A percentile compares a stretch with the other conserved stretches of the same genome.
These are phyloP conservation scores for Dichetophora obliterata DNA, from an alignment of 2,888 invertebrate species.

Conservation along the genomic window DNA sequence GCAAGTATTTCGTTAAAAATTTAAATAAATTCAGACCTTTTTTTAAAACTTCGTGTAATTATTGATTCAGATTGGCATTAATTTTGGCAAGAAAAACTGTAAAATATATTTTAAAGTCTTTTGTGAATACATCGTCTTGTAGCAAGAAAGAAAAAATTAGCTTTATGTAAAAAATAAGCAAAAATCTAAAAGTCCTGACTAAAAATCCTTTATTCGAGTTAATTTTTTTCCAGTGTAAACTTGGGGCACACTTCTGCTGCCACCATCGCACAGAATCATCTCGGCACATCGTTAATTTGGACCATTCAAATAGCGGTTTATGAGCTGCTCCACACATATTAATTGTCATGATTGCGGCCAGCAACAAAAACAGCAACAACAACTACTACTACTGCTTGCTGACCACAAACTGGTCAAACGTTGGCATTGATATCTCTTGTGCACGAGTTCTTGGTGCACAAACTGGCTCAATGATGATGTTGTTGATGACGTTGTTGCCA, in stretches of 20 bases:
- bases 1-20: too few species aligned
- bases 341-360: conserved; percentile 32
- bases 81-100: too few species aligned
- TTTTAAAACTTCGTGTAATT: too few species aligned
- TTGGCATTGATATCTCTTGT: background rate
- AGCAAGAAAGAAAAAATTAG: too few species aligned
- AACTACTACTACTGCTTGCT: background rate
- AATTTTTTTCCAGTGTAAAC: conserved; percentile 20
- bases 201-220: too few species aligned
- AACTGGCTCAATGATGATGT: background rate
- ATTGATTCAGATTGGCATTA: too few species aligned
- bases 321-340: conserved; percentile 33
- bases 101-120: too few species aligned
- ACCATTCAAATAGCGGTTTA: conserved; percentile 37
- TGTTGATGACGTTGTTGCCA: background rate
- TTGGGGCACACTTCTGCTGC: background rate
- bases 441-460: background rate
- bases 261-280: conserved; percentile 24
- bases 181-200: too few species aligned
- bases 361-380: background rate
- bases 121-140: too few species aligned
- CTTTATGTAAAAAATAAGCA: too few species aligned
- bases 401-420: background rate
- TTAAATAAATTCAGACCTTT: too few species aligned
- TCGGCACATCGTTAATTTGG: conserved; percentile 38